Conservation (phyloP, 2,113 vertebrate species). For the Peromyscus californicus region DNA sequence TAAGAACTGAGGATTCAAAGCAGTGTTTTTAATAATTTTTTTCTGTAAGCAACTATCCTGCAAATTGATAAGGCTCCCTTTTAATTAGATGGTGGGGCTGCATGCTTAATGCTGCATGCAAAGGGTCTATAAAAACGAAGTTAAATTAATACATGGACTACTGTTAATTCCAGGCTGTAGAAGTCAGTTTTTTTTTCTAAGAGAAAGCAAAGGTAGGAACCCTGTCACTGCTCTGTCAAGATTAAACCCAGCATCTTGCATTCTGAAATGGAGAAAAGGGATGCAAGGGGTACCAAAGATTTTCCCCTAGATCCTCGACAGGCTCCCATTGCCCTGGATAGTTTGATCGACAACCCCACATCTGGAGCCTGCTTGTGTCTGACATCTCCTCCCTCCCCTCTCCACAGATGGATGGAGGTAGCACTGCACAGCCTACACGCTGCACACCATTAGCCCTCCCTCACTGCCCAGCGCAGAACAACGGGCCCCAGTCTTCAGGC, state of each 20-base stretch:
- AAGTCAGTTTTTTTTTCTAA: conserved; percentile 73
- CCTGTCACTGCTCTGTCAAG: not conserved
- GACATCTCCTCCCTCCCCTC: conserved; percentile 81
- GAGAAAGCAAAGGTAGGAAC: not conserved
- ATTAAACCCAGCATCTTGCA: not conserved
- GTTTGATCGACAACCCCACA: conserved; percentile 81
- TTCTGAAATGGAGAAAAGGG: not conserved
- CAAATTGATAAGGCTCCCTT: conserved; percentile 82
- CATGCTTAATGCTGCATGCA: conserved; percentile 80
- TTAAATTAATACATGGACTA: conserved; percentile 79
- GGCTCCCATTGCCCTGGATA: conserved; percentile 78
- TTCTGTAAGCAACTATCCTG: conserved; percentile 80
- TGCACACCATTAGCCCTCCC: conserved; percentile 88
- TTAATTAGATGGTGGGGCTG: conserved; percentile 83
- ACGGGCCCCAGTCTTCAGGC: conserved; percentile 83
- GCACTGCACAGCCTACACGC: conserved; percentile 85
- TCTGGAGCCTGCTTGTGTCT: conserved; percentile 81
- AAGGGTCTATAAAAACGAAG: conserved; percentile 81
- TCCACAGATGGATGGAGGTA: conserved; percentile 85
- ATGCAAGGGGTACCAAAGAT: conserved; percentile 41
- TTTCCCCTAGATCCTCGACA: conserved; percentile 52
- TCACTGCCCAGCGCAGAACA: conserved; percentile 88
- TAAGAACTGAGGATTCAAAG: conserved; percentile 56
- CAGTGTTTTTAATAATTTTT: conserved; percentile 41
- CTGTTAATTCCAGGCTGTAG: not conserved